Percentiles rank a stretch among this genome's conserved stretches.
Evolutionary conservation across 2,888 invertebrate genomes (phyloP).

Genomic region (Conops quadrifasciatus): DNA sequence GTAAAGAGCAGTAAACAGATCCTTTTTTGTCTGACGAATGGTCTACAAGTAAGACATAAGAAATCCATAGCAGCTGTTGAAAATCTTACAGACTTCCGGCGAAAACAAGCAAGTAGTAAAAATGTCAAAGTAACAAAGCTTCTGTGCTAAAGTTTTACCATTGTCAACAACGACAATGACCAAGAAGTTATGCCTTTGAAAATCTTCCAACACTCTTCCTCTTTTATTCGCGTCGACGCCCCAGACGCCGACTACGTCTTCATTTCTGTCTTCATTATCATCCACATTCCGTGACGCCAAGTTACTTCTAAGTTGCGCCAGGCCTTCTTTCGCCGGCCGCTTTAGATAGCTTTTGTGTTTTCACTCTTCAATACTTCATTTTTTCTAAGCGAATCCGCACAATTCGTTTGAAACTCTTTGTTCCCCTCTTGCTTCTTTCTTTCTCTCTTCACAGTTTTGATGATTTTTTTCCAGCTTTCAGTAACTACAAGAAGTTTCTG

Average conservation of each 20-base stretch:
- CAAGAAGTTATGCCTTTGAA: too few relatives aligned
- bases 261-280: background rate
- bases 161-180: background rate
- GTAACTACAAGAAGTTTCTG: too few relatives aligned
- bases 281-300: background rate
- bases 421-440: background rate
- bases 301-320: background rate
- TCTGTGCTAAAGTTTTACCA: constrained; percentile 16
- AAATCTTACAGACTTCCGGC: background rate
- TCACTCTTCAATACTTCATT: background rate
- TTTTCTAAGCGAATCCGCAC: background rate
- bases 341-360: background rate
- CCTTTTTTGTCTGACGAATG: too few relatives aligned
- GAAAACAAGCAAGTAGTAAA: background rate
- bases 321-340: background rate
- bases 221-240: background rate
- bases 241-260: background rate
- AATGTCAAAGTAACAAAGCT: constrained; percentile 3
- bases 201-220: background rate
- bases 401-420: constrained; percentile 11
- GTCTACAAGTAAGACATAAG: too few relatives aligned
- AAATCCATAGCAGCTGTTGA: too few relatives aligned
- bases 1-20: background rate
- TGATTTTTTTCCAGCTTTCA: background rate
- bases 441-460: background rate